Evolutionary conservation across 1,140 invertebrate species (phyloP), one percentile per base, ranked within the genome.

Genomic region (Maconellicoccus hirsutus): DNA sequence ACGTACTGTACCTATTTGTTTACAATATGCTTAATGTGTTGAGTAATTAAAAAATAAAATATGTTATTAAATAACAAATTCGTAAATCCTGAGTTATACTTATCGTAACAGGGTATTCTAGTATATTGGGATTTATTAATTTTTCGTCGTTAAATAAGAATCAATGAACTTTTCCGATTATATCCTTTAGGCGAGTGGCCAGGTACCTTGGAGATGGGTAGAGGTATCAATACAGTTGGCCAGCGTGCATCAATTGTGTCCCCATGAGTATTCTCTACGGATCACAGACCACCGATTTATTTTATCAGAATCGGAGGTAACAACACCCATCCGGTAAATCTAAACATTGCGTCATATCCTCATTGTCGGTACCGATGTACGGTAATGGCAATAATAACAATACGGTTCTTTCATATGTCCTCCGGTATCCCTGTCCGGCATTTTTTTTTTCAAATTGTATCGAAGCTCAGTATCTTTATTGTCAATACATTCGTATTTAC

Each of bases 301-400:
- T 59, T 66, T 25, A 25, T 25, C 25, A 26, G 25, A 66, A 66
- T 23, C 22, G 21, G 61, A 66, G 21, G 61, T 22, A 66, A 26
- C 61, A 66, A 66, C 61, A 66, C 61, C 61, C 61, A 25, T 66
- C 61, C 61, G 61, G 61, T 26, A 66, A 66, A 25, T 26, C 25
- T 25, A 66, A 66, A 66, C 61, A 66, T 66, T 66, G 61, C 61
- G 25, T 66, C 61, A 66, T 22, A 66, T 66, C 61, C 61, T 66
- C 19, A 66, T 66, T 66, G 21, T 66, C 22, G 61, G 3, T 66
- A 66, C 25, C 21, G 25, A 66, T 16, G 61, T 52, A 52, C 42
- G 42, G 42, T 52, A 52, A 52, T 52, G 6, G 42, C n/a, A 52
- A 52, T 25, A 66, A 66, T 19, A 66, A 66, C 61, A 66, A 25